These are phyloP conservation scores for Pelecanus crispus DNA, from an alignment of 2,113 vertebrate species.

Conservation along the genomic window DNA sequence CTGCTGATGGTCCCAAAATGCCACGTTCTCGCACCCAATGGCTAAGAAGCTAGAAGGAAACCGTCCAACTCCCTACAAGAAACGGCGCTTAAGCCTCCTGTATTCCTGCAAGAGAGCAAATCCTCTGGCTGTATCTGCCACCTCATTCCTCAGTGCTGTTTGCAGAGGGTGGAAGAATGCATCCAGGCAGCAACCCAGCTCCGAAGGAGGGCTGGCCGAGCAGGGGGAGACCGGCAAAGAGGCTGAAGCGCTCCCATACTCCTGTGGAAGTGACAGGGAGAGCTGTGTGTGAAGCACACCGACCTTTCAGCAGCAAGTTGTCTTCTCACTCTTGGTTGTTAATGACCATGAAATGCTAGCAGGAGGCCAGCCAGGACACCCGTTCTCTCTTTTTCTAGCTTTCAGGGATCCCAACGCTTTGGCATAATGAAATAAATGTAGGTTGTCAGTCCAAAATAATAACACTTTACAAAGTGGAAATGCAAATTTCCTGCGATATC, in stretches of 20 bases:
- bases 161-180: neutral
- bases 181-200: neutral
- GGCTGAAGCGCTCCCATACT: neutral
- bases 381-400: neutral
- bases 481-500: conserved; percentile 68
- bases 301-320: neutral
- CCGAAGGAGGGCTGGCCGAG: neutral
- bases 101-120: neutral
- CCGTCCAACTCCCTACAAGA: neutral
- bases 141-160: neutral
- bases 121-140: neutral
- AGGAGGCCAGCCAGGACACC: neutral
- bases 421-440: conserved; percentile 13
- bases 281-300: neutral
- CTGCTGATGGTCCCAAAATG: neutral
- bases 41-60: neutral
- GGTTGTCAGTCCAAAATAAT: conserved; percentile 47
- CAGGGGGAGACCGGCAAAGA: neutral
- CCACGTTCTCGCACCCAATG: conserved; percentile 3
- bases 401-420: neutral
- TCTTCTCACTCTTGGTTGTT: conserved; percentile 6
- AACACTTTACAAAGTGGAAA: conserved; percentile 62
- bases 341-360: conserved; percentile 18
- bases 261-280: neutral
- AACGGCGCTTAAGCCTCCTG: neutral